phyloP scores from a whole-genome alignment of 2,113 vertebrate genomes.

The Otocyon megalotis region DNA sequence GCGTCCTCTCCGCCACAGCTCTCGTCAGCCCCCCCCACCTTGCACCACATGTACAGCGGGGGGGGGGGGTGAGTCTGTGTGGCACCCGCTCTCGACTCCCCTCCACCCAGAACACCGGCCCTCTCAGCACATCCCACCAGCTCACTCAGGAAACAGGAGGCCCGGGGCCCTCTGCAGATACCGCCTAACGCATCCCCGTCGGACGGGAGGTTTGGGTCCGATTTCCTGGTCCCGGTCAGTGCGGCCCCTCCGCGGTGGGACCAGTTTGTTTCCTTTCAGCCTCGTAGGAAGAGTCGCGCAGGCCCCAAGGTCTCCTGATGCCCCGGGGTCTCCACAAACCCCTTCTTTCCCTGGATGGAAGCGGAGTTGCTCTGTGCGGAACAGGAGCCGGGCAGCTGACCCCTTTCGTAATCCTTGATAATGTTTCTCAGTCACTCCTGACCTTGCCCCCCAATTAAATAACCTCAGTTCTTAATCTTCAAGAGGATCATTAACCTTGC shows the following conservation, averaged over 20 bases:
- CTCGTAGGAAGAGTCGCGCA: fast-evolving
- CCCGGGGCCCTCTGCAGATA: neutral
- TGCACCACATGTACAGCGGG: neutral
- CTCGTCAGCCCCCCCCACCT: fast-evolving
- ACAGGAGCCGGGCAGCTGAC: neutral
- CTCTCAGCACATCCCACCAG: neutral
- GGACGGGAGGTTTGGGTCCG: neutral
- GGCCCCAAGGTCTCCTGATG: fast-evolving
- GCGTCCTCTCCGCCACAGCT: neutral
- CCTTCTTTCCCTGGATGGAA: neutral
- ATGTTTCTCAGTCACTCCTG: neutral
- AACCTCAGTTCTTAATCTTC: neutral
- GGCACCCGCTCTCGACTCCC: neutral
- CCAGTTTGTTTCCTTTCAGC: neutral
- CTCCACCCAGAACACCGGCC: too few relatives aligned
- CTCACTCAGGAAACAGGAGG: neutral
- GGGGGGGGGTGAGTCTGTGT: fast-evolving
- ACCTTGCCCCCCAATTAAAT: neutral
- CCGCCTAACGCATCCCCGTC: fast-evolving
- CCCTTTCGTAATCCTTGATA: fast-evolving
- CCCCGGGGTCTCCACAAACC: fast-evolving
- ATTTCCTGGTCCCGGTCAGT: neutral
- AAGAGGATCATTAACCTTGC: neutral
- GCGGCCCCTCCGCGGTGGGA: fast-evolving
- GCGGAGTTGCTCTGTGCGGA: neutral